These are phyloP conservation scores for Fragum sueziense DNA, from an alignment of 2,888 invertebrate species.

Conservation along the genomic window DNA sequence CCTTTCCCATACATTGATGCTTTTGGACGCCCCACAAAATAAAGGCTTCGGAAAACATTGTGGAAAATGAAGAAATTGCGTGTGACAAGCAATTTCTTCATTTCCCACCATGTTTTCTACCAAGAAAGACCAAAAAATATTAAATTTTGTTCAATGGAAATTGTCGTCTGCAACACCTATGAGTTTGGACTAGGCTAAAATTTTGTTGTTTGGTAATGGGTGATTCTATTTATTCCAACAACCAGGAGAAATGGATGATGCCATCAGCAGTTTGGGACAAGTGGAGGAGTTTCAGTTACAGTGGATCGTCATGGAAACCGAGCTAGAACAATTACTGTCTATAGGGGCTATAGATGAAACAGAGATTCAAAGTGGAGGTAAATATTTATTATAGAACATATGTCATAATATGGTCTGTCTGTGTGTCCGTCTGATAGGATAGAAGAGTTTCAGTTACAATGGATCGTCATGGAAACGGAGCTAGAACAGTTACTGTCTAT, in stretches of 20 bases:
- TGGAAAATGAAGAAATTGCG: neutral
- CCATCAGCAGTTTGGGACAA: neutral
- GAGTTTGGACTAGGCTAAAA: no score
- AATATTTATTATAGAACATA: no score
- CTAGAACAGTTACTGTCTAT: neutral
- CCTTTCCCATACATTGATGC: neutral
- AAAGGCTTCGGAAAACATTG: neutral
- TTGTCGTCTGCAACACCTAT: no score
- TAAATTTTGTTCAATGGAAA: no score
- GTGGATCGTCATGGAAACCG: conserved; percentile 16
- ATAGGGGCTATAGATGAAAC: conserved; percentile 17
- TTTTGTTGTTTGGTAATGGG: no score
- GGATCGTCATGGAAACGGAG: conserved; percentile 18
- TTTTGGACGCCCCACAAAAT: neutral
- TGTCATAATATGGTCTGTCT: no score
- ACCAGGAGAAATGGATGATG: conserved; percentile 14
- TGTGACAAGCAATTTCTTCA: no score
- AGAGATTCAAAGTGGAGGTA: conserved; percentile 32
- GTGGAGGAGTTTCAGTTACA: conserved; percentile 14
- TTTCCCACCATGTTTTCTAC: no score
- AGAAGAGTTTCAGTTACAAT: conserved; percentile 18
- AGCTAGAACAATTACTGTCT: neutral
- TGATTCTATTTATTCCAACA: neutral
- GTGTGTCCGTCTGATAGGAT: no score
- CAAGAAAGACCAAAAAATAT: neutral